phyloP scores from a whole-genome alignment of 1,140 invertebrate species.

The Drosophila sp. region DNA sequence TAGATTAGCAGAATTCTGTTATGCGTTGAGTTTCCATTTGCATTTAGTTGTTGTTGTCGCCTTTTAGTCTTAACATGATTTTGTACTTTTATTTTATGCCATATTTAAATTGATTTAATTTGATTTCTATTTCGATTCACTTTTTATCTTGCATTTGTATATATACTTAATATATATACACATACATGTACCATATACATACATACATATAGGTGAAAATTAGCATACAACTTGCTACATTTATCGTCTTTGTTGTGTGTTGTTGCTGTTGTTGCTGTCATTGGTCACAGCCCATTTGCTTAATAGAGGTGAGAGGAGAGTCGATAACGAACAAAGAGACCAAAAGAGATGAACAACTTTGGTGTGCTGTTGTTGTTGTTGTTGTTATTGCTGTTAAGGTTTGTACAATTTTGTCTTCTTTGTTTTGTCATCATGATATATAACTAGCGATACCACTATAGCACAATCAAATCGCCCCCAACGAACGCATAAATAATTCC shows the following conservation, averaged over 20 bases:
- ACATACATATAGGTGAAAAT: constrained; percentile 22
- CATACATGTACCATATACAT: constrained; percentile 1
- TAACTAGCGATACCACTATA: constrained; percentile 57
- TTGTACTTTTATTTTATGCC: constrained; percentile 74
- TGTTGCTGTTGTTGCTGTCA: constrained; percentile 27
- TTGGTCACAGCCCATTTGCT: constrained; percentile 48
- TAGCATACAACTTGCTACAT: constrained; percentile 51
- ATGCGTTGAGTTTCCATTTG: constrained; percentile 4
- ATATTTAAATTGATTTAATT: constrained; percentile 76
- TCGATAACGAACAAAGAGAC: neutral
- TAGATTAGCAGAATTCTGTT: constrained; percentile 12
- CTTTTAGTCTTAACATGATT: constrained; percentile 73
- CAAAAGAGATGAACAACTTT: neutral
- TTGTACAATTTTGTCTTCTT: constrained; percentile 69
- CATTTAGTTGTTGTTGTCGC: constrained; percentile 20
- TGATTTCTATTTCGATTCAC: constrained; percentile 46
- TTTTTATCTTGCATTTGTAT: neutral
- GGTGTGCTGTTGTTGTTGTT: constrained; percentile 22
- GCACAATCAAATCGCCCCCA: constrained; percentile 34
- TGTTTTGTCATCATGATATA: constrained; percentile 62
- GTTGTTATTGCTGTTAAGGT: constrained; percentile 32
- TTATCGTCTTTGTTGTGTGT: constrained; percentile 35
- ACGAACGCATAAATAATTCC: constrained; percentile 34
- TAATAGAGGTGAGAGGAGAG: constrained; percentile 28
- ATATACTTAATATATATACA: constrained; percentile 1